These are phyloP conservation scores for Cydia fagiglandana DNA, from an alignment of 1,140 invertebrate species.

Conservation along the genomic window DNA sequence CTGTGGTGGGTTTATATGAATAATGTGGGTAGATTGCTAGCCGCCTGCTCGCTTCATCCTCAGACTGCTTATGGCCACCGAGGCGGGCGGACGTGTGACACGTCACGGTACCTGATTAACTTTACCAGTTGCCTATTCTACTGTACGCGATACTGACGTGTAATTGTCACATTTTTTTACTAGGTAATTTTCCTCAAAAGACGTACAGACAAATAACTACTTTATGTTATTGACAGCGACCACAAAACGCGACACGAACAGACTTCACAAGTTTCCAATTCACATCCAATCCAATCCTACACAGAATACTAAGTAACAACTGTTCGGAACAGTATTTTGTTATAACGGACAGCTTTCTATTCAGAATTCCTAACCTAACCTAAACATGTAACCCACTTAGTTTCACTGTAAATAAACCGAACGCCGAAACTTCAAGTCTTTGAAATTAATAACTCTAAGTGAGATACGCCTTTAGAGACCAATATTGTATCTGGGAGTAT, in stretches of 20 bases:
- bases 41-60: background rate
- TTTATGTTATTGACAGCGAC: background rate
- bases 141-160: too few relatives aligned
- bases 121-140: background rate
- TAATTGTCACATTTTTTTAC: background rate
- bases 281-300: background rate
- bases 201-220: background rate
- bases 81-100: background rate
- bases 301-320: conserved; percentile 1
- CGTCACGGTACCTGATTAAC: background rate
- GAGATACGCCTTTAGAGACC: conserved; percentile 16
- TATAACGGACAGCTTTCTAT: conserved; percentile 3
- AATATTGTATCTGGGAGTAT: conserved; percentile 8
- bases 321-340: background rate
- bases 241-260: background rate
- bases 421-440: background rate
- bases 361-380: background rate
- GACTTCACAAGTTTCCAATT: background rate
- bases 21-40: background rate
- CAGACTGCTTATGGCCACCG: background rate
- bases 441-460: conserved; percentile 27
- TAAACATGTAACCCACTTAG: conserved; percentile 1
- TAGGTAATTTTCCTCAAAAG: background rate
- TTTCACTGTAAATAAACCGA: background rate
- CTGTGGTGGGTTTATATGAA: background rate